A percentile compares a stretch with the other conserved stretches of the same genome.
These are phyloP conservation scores for Archips crataeganus DNA, from an alignment of 2,888 invertebrate genomes.

Conservation along the genomic window DNA sequence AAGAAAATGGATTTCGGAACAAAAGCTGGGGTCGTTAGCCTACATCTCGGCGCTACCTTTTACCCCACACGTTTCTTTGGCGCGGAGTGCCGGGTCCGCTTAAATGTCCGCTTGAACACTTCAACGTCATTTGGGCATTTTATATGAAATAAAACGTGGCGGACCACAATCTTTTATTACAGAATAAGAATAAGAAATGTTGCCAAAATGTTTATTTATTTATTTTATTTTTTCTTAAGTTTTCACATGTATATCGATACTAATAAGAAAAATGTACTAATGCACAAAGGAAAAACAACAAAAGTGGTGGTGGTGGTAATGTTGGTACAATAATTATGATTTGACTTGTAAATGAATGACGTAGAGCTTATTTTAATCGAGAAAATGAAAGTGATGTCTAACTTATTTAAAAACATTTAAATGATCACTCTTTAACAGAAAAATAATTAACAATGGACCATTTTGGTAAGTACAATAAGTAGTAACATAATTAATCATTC, in stretches of 20 bases:
- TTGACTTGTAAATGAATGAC: neutral
- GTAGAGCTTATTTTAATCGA: neutral
- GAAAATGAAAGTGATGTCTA: neutral
- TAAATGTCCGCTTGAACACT: slow-evolving; percentile 11
- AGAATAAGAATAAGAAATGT: neutral
- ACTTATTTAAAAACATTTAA: too few relatives aligned
- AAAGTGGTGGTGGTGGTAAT: too few relatives aligned
- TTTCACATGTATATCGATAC: too few relatives aligned
- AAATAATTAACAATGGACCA: too few relatives aligned
- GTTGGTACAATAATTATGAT: too few relatives aligned
- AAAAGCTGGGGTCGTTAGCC: slow-evolving; percentile 7
- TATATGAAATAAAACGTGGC: neutral
- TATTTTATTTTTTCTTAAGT: too few relatives aligned
- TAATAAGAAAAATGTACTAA: too few relatives aligned
- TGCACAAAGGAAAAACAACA: too few relatives aligned
- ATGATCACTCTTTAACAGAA: too few relatives aligned
- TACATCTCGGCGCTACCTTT: slow-evolving; percentile 1
- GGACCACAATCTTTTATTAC: neutral
- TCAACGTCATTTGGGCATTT: slow-evolving; percentile 6
- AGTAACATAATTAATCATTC: too few relatives aligned
- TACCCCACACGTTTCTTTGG: slow-evolving; percentile 8
- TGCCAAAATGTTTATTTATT: neutral
- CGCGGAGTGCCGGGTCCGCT: neutral
- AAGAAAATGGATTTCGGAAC: slow-evolving; percentile 8
- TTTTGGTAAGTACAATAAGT: too few relatives aligned